Evolutionary conservation across 2,797 vertebrate species (phyloP).

Genomic region (Amblyraja radiata): DNA sequence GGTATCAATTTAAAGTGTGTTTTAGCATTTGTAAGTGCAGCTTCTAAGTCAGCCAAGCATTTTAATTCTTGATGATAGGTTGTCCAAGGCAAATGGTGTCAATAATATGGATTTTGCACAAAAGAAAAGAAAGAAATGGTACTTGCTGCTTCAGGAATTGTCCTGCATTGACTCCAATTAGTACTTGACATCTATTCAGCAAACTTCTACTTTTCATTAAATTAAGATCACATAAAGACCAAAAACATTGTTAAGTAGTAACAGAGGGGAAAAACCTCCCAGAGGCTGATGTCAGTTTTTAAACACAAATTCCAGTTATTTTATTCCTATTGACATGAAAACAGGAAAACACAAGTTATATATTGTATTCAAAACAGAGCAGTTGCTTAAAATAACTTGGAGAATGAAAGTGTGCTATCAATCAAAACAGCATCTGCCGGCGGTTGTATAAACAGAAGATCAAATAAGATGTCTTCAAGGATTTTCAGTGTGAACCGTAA

Average conservation of each 20-base stretch:
- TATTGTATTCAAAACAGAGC: slow-evolving; percentile 35
- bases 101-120: slow-evolving; percentile 60
- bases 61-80: slow-evolving; percentile 58
- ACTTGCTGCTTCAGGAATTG: slow-evolving; percentile 48
- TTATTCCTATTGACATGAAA: slow-evolving; percentile 19
- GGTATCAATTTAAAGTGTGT: slow-evolving; percentile 1
- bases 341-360: slow-evolving; percentile 8
- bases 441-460: slow-evolving; percentile 98
- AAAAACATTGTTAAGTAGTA: slow-evolving; percentile 12
- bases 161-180: slow-evolving; percentile 58
- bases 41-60: slow-evolving; percentile 53
- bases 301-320: slow-evolving; percentile 34
- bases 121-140: slow-evolving; percentile 49
- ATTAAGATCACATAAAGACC: slow-evolving; percentile 4
- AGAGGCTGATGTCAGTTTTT: slow-evolving; percentile 19
- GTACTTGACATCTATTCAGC: slow-evolving; percentile 52
- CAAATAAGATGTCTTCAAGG: slow-evolving; percentile 95
- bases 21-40: neutral
- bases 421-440: slow-evolving; percentile 90
- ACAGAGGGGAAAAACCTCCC: slow-evolving; percentile 30
- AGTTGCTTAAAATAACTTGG: slow-evolving; percentile 46
- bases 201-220: slow-evolving; percentile 44
- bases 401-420: slow-evolving; percentile 59
- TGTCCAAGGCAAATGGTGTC: slow-evolving; percentile 52
- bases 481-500: slow-evolving; percentile 92